Conservation (phyloP, 1,140 invertebrate species). For the Armadillidium nasatum region DNA sequence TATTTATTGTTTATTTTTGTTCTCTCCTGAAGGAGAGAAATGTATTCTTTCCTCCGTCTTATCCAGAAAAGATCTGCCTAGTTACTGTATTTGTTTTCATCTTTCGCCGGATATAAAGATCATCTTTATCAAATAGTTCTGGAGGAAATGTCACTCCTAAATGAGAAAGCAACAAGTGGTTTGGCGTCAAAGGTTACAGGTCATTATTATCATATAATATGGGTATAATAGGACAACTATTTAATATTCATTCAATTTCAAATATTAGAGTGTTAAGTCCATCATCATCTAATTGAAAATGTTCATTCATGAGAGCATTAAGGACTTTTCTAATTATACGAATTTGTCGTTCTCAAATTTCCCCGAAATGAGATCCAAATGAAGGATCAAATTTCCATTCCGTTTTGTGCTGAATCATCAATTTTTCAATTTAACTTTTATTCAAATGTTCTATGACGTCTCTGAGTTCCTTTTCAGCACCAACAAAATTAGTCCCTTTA, state of each 20-base stretch:
- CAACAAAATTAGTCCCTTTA: conserved; percentile 50
- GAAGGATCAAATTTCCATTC: conserved; percentile 43
- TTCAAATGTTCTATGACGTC: conserved; percentile 3
- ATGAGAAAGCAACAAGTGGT: not conserved
- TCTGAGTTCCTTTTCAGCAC: conserved; percentile 46
- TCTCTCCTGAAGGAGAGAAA: too few species aligned
- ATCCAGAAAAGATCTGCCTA: not conserved
- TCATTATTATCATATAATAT: not conserved
- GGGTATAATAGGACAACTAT: not conserved
- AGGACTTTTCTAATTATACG: conserved; percentile 4
- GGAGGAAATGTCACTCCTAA: not conserved
- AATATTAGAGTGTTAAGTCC: not conserved
- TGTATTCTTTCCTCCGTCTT: too few species aligned
- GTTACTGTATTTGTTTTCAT: too few species aligned
- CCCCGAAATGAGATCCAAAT: conserved; percentile 37
- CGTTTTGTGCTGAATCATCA: conserved; percentile 22
- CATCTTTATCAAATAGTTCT: not conserved
- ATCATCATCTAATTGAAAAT: not conserved
- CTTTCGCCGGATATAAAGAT: not conserved
- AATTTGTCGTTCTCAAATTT: conserved; percentile 22
- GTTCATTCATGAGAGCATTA: not conserved
- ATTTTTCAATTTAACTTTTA: not conserved
- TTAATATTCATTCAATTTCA: not conserved
- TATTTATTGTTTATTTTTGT: too few species aligned
- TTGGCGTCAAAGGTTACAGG: not conserved